These are phyloP conservation scores for Macquaria australasica DNA, from an alignment of 2,113 vertebrate species.

Conservation along the genomic window DNA sequence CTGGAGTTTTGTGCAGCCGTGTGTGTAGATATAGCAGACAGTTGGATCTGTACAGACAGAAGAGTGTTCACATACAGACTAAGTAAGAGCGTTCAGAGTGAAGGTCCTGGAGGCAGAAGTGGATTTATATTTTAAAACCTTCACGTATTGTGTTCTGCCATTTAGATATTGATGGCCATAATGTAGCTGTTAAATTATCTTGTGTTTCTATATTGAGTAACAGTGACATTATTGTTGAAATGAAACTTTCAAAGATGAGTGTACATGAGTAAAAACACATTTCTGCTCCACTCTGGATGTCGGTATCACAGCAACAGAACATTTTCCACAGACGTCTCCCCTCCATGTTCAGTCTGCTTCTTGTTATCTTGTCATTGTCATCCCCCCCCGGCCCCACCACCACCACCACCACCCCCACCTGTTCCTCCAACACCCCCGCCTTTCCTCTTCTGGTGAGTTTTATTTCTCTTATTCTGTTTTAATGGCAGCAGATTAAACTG, in stretches of 20 bases:
- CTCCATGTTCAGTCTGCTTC: constrained; percentile 13
- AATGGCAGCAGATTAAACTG: constrained; percentile 63
- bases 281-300: neutral
- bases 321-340: neutral
- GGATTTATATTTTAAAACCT: too few species aligned
- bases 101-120: too few species aligned
- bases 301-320: neutral
- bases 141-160: neutral
- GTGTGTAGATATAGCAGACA: too few species aligned
- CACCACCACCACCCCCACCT: constrained; percentile 7
- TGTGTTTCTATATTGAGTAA: neutral
- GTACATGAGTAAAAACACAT: neutral
- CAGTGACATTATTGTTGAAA: neutral
- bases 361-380: constrained; percentile 7
- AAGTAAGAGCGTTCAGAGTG: too few species aligned
- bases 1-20: too few species aligned
- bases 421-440: constrained; percentile 6
- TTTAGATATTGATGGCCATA: neutral
- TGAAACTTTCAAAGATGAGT: neutral
- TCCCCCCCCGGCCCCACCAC: neutral
- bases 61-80: too few species aligned
- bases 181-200: neutral
- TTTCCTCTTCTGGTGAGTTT: constrained; percentile 15
- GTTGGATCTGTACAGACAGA: too few species aligned
- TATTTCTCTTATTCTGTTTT: constrained; percentile 52